Evolutionary conservation across 2,113 vertebrate genomes (phyloP).

Genomic region (Actenoides hombroni): DNA sequence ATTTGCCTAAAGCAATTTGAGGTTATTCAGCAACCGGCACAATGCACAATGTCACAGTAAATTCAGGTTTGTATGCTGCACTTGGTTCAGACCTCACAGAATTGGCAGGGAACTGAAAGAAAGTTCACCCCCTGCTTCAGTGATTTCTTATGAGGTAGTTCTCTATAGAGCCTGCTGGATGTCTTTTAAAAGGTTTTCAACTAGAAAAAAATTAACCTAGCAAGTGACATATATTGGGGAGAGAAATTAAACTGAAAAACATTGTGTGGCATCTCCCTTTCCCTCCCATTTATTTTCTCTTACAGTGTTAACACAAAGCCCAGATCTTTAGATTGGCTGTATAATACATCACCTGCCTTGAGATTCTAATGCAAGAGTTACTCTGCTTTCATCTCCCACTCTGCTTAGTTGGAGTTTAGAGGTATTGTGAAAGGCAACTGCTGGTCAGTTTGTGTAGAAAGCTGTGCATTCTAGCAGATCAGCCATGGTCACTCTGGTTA

Average conservation of each 20-base stretch:
- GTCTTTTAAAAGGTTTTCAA: not conserved
- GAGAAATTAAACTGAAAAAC: not conserved
- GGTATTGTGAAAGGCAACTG: not conserved
- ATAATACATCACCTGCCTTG: not conserved
- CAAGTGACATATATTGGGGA: not conserved
- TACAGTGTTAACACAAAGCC: not conserved
- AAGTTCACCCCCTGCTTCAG: not conserved
- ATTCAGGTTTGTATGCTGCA: not conserved
- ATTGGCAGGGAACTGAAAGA: not conserved
- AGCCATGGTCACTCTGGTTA: not conserved
- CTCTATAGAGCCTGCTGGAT: not conserved
- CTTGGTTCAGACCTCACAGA: not conserved
- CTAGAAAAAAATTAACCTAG: not conserved
- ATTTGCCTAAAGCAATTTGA: conserved; percentile 18
- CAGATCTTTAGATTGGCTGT: not conserved
- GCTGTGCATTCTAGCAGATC: not conserved
- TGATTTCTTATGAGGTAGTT: not conserved
- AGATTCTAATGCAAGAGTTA: not conserved
- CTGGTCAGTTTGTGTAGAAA: not conserved
- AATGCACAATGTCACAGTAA: not conserved
- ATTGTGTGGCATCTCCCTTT: not conserved
- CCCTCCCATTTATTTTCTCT: conserved; percentile 10
- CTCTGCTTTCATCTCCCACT: not conserved
- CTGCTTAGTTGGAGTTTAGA: not conserved
- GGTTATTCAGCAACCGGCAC: not conserved